These are phyloP conservation scores for Hippocampus mohnikei DNA, from an alignment of 2,113 vertebrate genomes.

Conservation along the genomic window DNA sequence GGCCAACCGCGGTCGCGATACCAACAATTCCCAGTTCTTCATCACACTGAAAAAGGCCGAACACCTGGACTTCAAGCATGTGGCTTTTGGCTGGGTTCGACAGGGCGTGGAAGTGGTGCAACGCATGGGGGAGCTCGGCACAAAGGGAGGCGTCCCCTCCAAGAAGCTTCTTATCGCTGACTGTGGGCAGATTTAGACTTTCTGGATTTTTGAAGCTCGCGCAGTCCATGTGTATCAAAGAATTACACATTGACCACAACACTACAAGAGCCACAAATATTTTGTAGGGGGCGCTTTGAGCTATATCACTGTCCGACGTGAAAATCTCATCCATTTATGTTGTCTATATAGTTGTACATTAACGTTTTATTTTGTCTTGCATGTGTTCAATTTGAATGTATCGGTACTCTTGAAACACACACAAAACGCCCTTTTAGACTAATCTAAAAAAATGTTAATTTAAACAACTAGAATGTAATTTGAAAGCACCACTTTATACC, in stretches of 20 bases:
- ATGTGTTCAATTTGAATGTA: slow-evolving; percentile 75
- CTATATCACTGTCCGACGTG: neutral
- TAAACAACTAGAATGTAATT: slow-evolving; percentile 10
- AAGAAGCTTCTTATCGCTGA: slow-evolving; percentile 80
- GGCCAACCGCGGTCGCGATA: slow-evolving; percentile 85
- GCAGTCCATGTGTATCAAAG: slow-evolving; percentile 6
- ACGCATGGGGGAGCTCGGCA: slow-evolving; percentile 83
- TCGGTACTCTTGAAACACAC: slow-evolving; percentile 49
- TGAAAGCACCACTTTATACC: slow-evolving; percentile 17
- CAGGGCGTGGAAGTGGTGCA: slow-evolving; percentile 88
- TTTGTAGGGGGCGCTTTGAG: slow-evolving; percentile 14
- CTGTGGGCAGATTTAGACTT: slow-evolving; percentile 82
- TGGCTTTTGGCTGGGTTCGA: slow-evolving; percentile 88
- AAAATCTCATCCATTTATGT: slow-evolving; percentile 18
- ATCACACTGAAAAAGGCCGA: slow-evolving; percentile 91
- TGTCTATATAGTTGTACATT: slow-evolving; percentile 63
- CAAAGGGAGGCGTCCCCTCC: slow-evolving; percentile 75
- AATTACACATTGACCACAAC: slow-evolving; percentile 15
- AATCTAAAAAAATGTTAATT: neutral
- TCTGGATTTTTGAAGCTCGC: slow-evolving; percentile 2
- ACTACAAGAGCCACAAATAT: slow-evolving; percentile 4
- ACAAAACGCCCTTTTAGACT: slow-evolving; percentile 3
- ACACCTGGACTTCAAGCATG: slow-evolving; percentile 91
- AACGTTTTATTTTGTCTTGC: slow-evolving; percentile 61
- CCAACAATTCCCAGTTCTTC: slow-evolving; percentile 93